These are phyloP conservation scores for Pyxicephalus adspersus DNA, from an alignment of 2,113 vertebrate species.

Conservation along the genomic window DNA sequence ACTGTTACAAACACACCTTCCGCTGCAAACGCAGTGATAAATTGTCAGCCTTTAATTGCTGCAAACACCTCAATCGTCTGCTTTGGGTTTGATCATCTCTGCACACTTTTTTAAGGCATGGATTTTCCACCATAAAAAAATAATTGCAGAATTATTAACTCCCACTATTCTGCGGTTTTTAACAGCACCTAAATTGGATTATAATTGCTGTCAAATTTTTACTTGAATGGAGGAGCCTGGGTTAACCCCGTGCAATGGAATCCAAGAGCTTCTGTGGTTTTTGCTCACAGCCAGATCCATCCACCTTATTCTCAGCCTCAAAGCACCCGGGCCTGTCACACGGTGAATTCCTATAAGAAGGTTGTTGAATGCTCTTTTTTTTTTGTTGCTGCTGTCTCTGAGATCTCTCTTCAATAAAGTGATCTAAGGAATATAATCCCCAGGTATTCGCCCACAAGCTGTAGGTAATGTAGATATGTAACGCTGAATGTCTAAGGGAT, in stretches of 20 bases:
- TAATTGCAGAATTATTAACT: not conserved
- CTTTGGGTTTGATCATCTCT: too few species aligned
- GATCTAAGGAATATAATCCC: slow-evolving; percentile 26
- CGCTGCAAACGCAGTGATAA: too few species aligned
- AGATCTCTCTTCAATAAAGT: slow-evolving; percentile 11
- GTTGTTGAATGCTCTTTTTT: not conserved
- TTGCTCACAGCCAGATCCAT: not conserved
- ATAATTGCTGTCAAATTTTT: slow-evolving; percentile 4
- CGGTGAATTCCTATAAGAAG: not conserved
- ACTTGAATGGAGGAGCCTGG: not conserved
- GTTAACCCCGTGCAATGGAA: not conserved
- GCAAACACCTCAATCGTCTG: not conserved
- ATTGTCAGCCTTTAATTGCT: not conserved
- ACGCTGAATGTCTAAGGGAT: slow-evolving; percentile 22
- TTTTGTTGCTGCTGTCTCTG: slow-evolving; percentile 19
- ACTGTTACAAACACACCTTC: too few species aligned
- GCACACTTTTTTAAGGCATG: too few species aligned
- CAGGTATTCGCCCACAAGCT: slow-evolving; percentile 33
- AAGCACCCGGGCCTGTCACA: not conserved
- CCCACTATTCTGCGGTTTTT: not conserved
- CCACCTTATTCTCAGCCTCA: slow-evolving; percentile 7
- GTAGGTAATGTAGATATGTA: slow-evolving; percentile 31
- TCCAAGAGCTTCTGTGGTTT: not conserved
- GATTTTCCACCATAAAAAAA: too few species aligned
- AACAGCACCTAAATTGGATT: not conserved